Evolutionary conservation across 2,113 vertebrate genomes (phyloP).

Genomic region (Psephotus haematonotus): DNA sequence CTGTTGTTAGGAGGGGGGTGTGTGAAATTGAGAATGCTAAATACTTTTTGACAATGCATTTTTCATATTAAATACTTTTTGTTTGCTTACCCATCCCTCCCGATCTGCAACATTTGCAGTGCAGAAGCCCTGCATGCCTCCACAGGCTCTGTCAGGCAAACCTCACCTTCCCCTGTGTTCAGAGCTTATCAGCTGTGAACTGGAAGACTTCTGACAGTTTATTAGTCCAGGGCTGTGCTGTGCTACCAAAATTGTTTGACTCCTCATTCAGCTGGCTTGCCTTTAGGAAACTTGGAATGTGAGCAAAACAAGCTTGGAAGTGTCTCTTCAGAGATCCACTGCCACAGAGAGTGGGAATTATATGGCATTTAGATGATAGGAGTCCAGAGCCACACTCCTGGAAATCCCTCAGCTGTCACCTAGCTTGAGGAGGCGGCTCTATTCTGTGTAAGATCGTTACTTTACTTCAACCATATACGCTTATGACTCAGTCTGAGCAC

Average conservation of each 20-base stretch:
- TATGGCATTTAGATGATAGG: rapidly evolving
- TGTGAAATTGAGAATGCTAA: background rate
- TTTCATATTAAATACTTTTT: background rate
- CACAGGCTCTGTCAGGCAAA: background rate
- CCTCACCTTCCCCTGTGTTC: background rate
- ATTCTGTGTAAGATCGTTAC: rapidly evolving
- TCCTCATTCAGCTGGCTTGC: background rate
- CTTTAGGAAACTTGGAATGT: background rate
- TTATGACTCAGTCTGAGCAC: background rate
- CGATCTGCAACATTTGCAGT: background rate
- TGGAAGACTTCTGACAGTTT: conserved; percentile 12
- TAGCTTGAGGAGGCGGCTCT: background rate
- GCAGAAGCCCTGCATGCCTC: background rate
- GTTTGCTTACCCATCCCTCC: background rate
- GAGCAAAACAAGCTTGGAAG: conserved; percentile 25
- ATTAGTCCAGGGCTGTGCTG: background rate
- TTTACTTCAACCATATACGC: background rate
- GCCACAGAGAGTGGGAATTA: background rate
- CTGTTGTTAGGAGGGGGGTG: background rate
- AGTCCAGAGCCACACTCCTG: background rate
- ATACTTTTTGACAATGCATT: background rate
- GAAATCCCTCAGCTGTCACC: background rate
- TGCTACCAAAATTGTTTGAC: background rate
- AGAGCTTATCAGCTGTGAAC: conserved; percentile 18
- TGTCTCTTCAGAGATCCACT: background rate